A percentile compares a stretch with the other conserved stretches of the same genome.
Conservation (phyloP, 2,797 vertebrate genomes). For the Sebastes taczanowskii region DNA sequence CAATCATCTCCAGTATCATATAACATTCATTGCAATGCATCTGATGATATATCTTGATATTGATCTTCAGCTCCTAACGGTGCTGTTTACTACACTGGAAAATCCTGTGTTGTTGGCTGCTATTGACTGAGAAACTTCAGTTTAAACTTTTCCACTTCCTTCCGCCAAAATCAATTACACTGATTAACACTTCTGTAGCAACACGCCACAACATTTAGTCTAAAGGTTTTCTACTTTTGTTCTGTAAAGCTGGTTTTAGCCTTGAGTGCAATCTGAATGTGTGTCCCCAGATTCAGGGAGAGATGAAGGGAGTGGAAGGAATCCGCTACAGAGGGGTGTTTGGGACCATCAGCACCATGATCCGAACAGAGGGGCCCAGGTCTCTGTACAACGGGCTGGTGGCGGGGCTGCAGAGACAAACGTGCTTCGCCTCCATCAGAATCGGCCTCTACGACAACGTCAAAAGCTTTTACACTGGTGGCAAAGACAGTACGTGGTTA, state of each 20-base stretch:
- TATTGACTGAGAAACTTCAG: background rate
- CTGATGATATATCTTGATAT: background rate
- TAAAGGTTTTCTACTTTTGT: background rate
- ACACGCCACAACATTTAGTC: background rate
- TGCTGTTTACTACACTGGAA: background rate
- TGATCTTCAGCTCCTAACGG: background rate
- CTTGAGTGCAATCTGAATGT: conserved; percentile 18
- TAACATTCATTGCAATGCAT: background rate
- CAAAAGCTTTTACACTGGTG: conserved; percentile 85
- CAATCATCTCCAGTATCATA: background rate
- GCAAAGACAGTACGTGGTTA: conserved; percentile 84
- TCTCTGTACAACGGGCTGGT: conserved; percentile 89
- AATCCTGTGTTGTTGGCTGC: background rate
- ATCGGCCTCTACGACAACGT: conserved; percentile 90
- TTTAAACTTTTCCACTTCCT: background rate
- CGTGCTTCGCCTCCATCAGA: conserved; percentile 88
- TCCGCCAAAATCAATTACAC: background rate
- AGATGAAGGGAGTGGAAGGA: conserved; percentile 70
- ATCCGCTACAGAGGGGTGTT: conserved; percentile 88
- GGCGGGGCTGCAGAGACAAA: conserved; percentile 88
- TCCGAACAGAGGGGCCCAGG: conserved; percentile 84
- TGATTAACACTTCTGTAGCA: background rate
- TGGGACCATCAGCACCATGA: conserved; percentile 88
- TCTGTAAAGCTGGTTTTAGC: conserved; percentile 16
- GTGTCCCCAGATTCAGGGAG: conserved; percentile 86